Evolutionary conservation across 2,797 vertebrate genomes (phyloP).

Genomic region (Parauchenoglanis punctatus): DNA sequence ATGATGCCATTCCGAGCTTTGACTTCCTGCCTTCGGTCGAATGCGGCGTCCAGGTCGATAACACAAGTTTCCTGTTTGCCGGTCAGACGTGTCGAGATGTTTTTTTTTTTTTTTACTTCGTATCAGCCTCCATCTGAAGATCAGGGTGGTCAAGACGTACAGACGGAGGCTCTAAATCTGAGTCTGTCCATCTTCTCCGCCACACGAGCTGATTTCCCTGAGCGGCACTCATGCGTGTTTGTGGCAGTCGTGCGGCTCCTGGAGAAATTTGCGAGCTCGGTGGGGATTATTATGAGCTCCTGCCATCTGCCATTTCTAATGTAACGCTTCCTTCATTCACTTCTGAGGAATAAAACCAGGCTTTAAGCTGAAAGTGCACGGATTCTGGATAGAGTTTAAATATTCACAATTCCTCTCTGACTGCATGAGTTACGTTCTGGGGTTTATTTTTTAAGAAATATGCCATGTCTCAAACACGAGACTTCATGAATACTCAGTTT

Average conservation of each 20-base stretch:
- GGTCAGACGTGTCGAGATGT: background rate
- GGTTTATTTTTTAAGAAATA: background rate
- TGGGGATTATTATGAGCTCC: constrained; percentile 28
- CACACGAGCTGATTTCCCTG: background rate
- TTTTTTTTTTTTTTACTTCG: background rate
- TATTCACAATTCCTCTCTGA: constrained; percentile 6
- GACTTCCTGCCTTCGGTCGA: background rate
- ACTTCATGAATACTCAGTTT: background rate
- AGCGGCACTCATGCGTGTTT: background rate
- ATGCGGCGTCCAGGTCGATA: background rate
- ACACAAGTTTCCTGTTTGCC: background rate
- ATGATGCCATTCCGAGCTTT: background rate
- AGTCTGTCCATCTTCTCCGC: background rate
- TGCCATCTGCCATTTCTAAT: constrained; percentile 47
- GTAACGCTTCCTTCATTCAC: constrained; percentile 34
- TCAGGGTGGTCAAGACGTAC: no score
- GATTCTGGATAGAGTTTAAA: constrained; percentile 20
- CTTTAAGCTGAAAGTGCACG: constrained; percentile 18
- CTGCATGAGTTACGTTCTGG: background rate
- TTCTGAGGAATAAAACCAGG: constrained; percentile 22
- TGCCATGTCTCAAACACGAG: background rate
- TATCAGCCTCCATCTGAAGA: background rate
- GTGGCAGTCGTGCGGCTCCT: constrained; percentile 5
- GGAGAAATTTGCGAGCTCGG: constrained; percentile 30
- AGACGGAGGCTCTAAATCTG: background rate